Evolutionary conservation across 2,888 invertebrate genomes (phyloP), one percentile per base, ranked within the genome.

Genomic region (Meghimatium bilineatum): DNA sequence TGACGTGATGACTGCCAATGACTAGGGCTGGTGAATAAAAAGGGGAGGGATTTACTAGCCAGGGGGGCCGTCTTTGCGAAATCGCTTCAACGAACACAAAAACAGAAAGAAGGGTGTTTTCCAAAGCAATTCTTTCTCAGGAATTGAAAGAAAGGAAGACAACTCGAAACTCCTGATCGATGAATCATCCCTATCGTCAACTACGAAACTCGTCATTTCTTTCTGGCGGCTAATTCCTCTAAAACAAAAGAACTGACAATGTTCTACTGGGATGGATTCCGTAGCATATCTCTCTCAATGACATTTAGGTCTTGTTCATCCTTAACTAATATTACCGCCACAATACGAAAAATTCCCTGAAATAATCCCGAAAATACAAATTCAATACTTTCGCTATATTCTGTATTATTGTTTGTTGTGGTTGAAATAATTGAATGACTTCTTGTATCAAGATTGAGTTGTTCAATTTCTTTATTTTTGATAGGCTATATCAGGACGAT

Each of bases 31-130:
- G 34, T 75, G 67, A 82, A 69, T 49, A 67, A 17, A 23, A 67
- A 29, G 56, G 66, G 82, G 77, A 60, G 80, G 80, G 74, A 60
- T 36, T 72, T 74, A 60, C 14, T 26, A 26, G 49, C 71, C 23
- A 26, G 32, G 36, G 75, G 77, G 60, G 38, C 66, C 56, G 75
- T 49, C 82, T 67, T 49, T 32, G 8, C 23, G 69, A 29, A 71
- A 49, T 36, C 80, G 56, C n/a, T 71, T 80, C n/a, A 71, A 71
- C n/a, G 71, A 36, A 69, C 52, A 52, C 49, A 52, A 80, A 69
- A 67, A 78, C 66, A 78, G 67, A 29, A 56, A 29, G 44, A 78
- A 44, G 78, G 78, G 66, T 56, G 77, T 77, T 77, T 77, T 77
- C 77, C 36, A 66, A 66, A 38, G 67, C 56, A 67, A 67, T 67